Conservation (phyloP, 1,140 invertebrate genomes). For the Bombus fervidus region DNA sequence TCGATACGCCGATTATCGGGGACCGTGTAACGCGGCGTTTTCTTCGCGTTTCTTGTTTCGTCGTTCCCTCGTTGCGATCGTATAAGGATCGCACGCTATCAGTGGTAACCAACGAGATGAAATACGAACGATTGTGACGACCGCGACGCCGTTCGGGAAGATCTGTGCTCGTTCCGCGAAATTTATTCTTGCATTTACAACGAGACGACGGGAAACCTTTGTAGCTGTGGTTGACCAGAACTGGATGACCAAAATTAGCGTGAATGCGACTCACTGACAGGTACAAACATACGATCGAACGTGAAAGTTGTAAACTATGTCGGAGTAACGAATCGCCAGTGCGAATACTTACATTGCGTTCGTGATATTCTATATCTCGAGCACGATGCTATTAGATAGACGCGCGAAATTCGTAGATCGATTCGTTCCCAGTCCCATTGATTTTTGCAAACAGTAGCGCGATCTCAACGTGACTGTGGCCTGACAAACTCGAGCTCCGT, state of each 20-base stretch:
- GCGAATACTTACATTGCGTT: not conserved
- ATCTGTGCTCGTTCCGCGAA: not conserved
- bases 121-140: not conserved
- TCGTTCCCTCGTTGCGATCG: not conserved
- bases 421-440: not conserved
- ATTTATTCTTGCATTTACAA: not conserved
- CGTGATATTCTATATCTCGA: not conserved
- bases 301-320: not conserved
- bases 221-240: not conserved
- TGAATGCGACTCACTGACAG: not conserved
- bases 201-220: not conserved
- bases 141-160: not conserved
- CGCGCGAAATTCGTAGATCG: not conserved
- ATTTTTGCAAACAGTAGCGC: not conserved
- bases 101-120: not conserved
- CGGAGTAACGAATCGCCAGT: not conserved
- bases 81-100: not conserved
- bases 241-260: too few relatives aligned
- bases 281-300: constrained; percentile 25
- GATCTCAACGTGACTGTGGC: constrained; percentile 18
- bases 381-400: too few relatives aligned
- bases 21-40: too few relatives aligned
- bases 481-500: constrained; percentile 30
- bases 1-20: not conserved
- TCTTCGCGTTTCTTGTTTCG: not conserved